Conservation (phyloP, 2,113 vertebrate species). For the Elanoides forficatus region DNA sequence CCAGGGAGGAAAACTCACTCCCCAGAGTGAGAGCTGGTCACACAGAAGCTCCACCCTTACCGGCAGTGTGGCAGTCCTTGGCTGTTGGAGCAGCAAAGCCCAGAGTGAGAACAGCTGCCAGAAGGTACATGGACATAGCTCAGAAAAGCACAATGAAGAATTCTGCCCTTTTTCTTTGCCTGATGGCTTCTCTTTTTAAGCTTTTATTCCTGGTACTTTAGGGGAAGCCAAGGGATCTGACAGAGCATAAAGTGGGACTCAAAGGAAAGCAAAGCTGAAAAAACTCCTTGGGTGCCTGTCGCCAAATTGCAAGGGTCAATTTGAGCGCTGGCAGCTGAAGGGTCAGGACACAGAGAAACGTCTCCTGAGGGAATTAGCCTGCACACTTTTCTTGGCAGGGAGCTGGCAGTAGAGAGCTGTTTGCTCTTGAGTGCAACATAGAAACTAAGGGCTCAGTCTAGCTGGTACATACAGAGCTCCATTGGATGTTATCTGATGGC, state of each 20-base stretch:
- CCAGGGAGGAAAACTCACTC: neutral
- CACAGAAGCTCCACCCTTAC: neutral
- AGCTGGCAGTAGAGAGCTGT: neutral
- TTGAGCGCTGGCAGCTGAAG: neutral
- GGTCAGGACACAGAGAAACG: neutral
- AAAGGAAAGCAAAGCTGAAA: neutral
- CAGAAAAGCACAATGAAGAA: neutral
- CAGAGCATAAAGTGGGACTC: neutral
- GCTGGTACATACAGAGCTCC: neutral
- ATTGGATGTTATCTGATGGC: neutral
- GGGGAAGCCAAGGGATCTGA: neutral
- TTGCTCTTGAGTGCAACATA: accelerated
- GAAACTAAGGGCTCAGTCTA: neutral
- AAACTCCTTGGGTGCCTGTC: neutral
- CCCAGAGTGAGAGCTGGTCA: neutral
- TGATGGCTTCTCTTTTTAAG: neutral
- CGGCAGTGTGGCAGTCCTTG: neutral
- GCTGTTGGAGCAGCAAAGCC: neutral
- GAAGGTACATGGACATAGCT: neutral
- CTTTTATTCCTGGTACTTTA: neutral
- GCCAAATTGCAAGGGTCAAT: neutral
- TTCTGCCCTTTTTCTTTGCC: neutral
- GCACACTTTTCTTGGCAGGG: neutral
- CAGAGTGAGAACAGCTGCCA: neutral
- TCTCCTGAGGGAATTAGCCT: neutral